phyloP scores from a whole-genome alignment of 2,888 invertebrate genomes.

The Danaus chrysippus region DNA sequence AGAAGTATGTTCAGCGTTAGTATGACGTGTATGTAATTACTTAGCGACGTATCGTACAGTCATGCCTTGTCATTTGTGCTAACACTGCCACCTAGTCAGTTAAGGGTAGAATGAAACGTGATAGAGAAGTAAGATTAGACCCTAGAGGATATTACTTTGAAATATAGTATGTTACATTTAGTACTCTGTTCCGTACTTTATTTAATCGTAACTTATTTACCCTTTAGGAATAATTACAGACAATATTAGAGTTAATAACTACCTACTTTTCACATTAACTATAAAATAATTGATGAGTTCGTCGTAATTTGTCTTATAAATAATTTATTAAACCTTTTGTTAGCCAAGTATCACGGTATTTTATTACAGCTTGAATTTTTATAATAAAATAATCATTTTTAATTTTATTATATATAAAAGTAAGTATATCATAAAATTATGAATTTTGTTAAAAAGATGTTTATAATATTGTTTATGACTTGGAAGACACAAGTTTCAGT shows the following conservation, averaged over 20 bases:
- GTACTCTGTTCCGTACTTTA: not conserved
- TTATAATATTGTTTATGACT: too few relatives aligned
- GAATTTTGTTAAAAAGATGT: too few relatives aligned
- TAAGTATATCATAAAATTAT: too few relatives aligned
- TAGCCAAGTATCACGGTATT: not conserved
- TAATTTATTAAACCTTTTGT: conserved; percentile 3
- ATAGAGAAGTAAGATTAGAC: conserved; percentile 10
- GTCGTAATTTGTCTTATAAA: not conserved
- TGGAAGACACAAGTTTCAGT: too few relatives aligned
- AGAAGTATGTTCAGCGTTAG: conserved; percentile 48
- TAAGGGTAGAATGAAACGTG: conserved; percentile 25
- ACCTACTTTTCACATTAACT: too few relatives aligned
- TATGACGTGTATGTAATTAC: conserved; percentile 75
- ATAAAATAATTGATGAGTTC: not conserved
- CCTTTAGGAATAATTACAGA: too few relatives aligned
- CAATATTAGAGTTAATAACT: too few relatives aligned
- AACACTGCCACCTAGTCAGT: conserved; percentile 29
- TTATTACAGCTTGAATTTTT: not conserved
- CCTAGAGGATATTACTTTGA: not conserved
- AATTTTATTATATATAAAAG: too few relatives aligned
- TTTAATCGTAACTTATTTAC: too few relatives aligned
- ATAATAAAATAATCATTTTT: not conserved
- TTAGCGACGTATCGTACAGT: conserved; percentile 64
- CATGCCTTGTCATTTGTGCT: conserved; percentile 73
- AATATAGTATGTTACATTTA: conserved; percentile 10